Percentiles rank a stretch among this genome's conserved stretches.
phyloP scores from a whole-genome alignment of 2,797 vertebrate genomes.

The Rhinoraja longicauda region DNA sequence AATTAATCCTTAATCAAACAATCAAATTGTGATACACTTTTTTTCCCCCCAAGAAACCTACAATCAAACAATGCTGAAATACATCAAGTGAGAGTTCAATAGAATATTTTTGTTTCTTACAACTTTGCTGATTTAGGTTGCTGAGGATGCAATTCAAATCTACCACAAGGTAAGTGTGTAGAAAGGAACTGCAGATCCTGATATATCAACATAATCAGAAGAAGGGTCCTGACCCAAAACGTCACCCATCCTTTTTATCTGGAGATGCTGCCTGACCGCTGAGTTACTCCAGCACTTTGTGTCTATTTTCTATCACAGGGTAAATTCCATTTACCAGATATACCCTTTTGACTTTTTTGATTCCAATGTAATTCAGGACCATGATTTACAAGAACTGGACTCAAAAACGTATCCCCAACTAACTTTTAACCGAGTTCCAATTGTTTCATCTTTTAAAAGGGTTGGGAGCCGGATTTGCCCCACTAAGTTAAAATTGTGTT shows the following conservation, averaged over 20 bases:
- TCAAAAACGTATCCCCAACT: not conserved
- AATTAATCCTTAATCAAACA: not conserved
- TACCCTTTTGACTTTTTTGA: not conserved
- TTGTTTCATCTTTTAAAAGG: not conserved
- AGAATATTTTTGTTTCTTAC: not conserved
- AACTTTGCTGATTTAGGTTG: not conserved
- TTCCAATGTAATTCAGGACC: not conserved
- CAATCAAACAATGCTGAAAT: not conserved
- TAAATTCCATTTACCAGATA: not conserved
- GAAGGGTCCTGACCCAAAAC: too few relatives aligned
- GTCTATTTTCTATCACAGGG: not conserved
- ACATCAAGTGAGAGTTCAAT: not conserved
- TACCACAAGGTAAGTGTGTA: not conserved
- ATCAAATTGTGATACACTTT: not conserved
- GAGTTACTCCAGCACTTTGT: too few relatives aligned
- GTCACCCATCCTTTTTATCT: too few relatives aligned
- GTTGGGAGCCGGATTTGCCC: not conserved
- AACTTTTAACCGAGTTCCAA: not conserved
- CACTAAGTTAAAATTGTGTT: not conserved
- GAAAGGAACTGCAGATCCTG: too few relatives aligned
- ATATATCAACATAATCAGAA: too few relatives aligned
- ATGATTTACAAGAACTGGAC: not conserved
- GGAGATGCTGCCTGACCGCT: too few relatives aligned
- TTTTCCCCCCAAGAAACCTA: not conserved
- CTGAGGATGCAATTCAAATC: not conserved